A percentile compares a stretch with the other conserved stretches of the same genome.
Conservation (phyloP, 1,140 invertebrate species). For the Cotesia vestalis region DNA sequence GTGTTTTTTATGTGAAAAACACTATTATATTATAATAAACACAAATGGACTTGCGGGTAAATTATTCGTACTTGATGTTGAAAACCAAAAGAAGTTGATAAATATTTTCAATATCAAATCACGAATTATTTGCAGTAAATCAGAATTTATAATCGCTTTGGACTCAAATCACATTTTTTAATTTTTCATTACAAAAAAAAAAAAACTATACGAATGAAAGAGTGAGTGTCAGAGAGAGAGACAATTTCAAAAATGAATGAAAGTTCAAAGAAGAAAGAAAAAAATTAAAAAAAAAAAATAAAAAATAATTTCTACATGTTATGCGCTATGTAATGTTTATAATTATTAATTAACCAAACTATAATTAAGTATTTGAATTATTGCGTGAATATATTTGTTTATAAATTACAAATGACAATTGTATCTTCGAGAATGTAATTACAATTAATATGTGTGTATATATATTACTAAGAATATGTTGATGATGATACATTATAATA, state of each 20-base stretch:
- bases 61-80: constrained; percentile 13
- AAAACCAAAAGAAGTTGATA: background rate
- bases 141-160: constrained; percentile 27
- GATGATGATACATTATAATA: constrained; percentile 23
- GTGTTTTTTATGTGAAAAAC: constrained; percentile 61
- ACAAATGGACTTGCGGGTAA: constrained; percentile 9
- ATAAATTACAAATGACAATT: constrained; percentile 28
- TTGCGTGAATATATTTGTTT: constrained; percentile 37
- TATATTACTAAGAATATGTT: constrained; percentile 29
- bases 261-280: constrained; percentile 4
- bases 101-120: background rate
- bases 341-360: constrained; percentile 12
- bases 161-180: constrained; percentile 56
- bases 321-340: constrained; percentile 51
- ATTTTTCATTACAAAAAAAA: constrained; percentile 47
- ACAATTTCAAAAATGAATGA: background rate
- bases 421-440: constrained; percentile 34
- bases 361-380: constrained; percentile 28
- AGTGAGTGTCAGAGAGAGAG: constrained; percentile 4
- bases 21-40: constrained; percentile 48
- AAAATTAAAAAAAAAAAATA: constrained; percentile 21
- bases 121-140: constrained; percentile 24
- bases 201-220: constrained; percentile 19
- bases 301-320: constrained; percentile 60
- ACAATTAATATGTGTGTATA: constrained; percentile 21